Evolutionary conservation across 1,140 invertebrate species (phyloP).

Genomic region (Philopotamus ludificatus): DNA sequence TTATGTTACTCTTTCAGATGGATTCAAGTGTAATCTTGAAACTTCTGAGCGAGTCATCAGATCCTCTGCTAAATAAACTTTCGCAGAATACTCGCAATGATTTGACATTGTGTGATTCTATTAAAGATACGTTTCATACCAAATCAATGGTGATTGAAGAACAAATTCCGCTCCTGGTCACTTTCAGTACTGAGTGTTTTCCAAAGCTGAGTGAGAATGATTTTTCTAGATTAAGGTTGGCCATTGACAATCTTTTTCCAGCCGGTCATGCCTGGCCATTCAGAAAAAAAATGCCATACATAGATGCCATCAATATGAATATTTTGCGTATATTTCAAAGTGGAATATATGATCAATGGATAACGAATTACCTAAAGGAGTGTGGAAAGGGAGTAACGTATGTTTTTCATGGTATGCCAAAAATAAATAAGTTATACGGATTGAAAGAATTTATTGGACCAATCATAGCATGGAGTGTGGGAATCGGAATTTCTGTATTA

Average conservation of each 20-base stretch:
- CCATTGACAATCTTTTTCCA: slow-evolving; percentile 22
- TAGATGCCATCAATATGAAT: slow-evolving; percentile 20
- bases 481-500: slow-evolving; percentile 19
- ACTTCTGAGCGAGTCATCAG: slow-evolving; percentile 14
- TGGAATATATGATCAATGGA: slow-evolving; percentile 17
- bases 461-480: slow-evolving; percentile 18
- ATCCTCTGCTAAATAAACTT: slow-evolving; percentile 15
- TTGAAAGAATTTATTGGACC: slow-evolving; percentile 19
- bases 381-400: not conserved
- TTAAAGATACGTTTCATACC: not conserved
- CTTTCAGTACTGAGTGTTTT: slow-evolving; percentile 22
- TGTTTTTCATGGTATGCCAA: not conserved
- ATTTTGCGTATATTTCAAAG: slow-evolving; percentile 20
- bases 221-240: slow-evolving; percentile 21
- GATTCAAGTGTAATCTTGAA: slow-evolving; percentile 16
- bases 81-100: slow-evolving; percentile 16
- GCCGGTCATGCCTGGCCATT: slow-evolving; percentile 29
- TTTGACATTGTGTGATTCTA: slow-evolving; percentile 22
- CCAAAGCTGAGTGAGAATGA: not conserved
- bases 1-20: slow-evolving; percentile 21
- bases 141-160: slow-evolving; percentile 29
- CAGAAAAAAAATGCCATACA: slow-evolving; percentile 27
- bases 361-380: not conserved
- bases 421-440: not conserved
- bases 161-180: slow-evolving; percentile 7